These are phyloP conservation scores for Panthera tigris DNA, from an alignment of 2,113 vertebrate species.

Conservation along the genomic window DNA sequence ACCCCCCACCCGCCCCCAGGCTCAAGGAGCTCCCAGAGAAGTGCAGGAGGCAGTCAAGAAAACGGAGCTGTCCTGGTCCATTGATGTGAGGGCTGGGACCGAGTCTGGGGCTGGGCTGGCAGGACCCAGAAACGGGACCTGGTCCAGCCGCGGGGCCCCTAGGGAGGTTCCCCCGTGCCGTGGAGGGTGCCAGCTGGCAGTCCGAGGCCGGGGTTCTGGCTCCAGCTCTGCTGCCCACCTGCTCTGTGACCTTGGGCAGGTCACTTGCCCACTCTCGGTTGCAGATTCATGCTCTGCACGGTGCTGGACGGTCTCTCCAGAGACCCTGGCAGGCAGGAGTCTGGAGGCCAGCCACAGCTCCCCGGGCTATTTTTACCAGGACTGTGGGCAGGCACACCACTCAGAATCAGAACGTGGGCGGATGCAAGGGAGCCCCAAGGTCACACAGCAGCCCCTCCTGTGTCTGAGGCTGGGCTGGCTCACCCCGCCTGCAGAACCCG, in stretches of 20 bases:
- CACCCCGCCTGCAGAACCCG: neutral
- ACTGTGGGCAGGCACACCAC: neutral
- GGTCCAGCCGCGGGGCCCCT: neutral
- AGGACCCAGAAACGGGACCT: neutral
- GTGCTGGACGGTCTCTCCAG: neutral
- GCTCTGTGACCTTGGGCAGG: slow-evolving; percentile 1
- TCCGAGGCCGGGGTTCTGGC: neutral
- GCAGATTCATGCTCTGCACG: accelerated
- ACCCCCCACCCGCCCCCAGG: accelerated
- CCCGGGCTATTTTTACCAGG: slow-evolving; percentile 27
- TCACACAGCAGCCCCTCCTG: neutral
- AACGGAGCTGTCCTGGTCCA: neutral
- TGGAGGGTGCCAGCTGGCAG: neutral
- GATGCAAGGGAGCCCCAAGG: neutral
- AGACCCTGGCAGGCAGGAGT: neutral
- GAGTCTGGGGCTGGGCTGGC: neutral
- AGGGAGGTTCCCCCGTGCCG: accelerated
- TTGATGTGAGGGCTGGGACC: too few species aligned
- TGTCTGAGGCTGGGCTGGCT: neutral
- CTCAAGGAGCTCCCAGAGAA: neutral
- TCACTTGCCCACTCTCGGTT: neutral
- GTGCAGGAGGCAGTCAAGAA: neutral
- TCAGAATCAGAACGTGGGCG: neutral
- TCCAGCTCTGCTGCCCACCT: neutral
- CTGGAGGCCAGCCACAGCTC: neutral